Evolutionary conservation across 2,888 invertebrate genomes (phyloP).

Genomic region (Alsophila aescularia): DNA sequence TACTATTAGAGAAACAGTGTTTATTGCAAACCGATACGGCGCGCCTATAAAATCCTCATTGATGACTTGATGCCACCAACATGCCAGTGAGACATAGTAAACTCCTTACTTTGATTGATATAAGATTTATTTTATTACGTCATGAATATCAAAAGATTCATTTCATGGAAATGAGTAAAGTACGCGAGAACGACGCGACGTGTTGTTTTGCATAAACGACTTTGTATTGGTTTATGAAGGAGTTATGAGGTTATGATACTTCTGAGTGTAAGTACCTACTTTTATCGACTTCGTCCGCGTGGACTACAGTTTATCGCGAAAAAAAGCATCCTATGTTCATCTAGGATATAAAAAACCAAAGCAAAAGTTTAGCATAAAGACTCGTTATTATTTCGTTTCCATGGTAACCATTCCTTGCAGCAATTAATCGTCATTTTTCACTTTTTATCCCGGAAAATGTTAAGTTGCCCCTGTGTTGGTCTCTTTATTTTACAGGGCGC

Average conservation of each 20-base stretch:
- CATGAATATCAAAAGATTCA: constrained; percentile 33
- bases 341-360: no score
- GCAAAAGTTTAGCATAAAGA: no score
- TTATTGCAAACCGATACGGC: constrained; percentile 63
- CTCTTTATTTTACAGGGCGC: no score
- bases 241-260: not conserved
- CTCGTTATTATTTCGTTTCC: no score
- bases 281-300: no score
- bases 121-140: constrained; percentile 38
- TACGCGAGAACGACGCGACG: constrained; percentile 11
- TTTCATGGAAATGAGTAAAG: constrained; percentile 8
- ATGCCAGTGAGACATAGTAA: constrained; percentile 39
- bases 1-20: constrained; percentile 47
- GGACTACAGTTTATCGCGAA: no score
- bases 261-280: no score
- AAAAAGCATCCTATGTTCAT: no score
- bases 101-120: constrained; percentile 45
- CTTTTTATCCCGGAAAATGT: no score
- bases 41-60: constrained; percentile 45
- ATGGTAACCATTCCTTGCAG: no score
- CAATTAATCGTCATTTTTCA: no score
- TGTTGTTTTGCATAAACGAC: constrained; percentile 6
- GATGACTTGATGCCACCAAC: constrained; percentile 44
- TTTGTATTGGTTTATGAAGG: not conserved
- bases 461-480: no score